Conservation (phyloP, 1,140 invertebrate genomes). For the Papilio helenus region DNA sequence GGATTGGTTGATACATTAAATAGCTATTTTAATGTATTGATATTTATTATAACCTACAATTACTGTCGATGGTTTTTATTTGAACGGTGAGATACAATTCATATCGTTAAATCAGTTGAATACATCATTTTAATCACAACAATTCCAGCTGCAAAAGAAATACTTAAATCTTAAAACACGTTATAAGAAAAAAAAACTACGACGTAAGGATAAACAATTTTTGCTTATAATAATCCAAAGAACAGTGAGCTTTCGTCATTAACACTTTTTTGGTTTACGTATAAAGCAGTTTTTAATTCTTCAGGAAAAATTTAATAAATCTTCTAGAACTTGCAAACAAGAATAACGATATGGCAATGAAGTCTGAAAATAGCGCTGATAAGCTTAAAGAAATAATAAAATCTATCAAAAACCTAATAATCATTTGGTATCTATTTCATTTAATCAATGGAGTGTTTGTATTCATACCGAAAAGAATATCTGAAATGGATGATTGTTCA, state of each 20-base stretch:
- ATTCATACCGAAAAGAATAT: conserved; percentile 44
- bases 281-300: not conserved
- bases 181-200: too few relatives aligned
- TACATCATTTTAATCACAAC: too few relatives aligned
- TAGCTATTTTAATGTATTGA: conserved; percentile 60
- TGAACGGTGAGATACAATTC: conserved; percentile 52
- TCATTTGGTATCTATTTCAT: conserved; percentile 46
- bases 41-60: conserved; percentile 56
- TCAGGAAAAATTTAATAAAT: conserved; percentile 12
- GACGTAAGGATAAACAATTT: too few relatives aligned
- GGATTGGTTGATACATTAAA: conserved; percentile 58
- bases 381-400: conserved; percentile 33
- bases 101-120: too few relatives aligned
- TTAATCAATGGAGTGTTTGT: conserved; percentile 47
- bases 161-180: too few relatives aligned
- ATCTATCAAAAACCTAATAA: conserved; percentile 43
- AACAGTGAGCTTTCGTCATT: too few relatives aligned
- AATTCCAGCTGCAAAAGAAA: too few relatives aligned
- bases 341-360: conserved; percentile 41
- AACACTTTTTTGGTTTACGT: too few relatives aligned
- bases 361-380: conserved; percentile 32
- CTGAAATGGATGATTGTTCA: conserved; percentile 35
- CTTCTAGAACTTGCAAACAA: conserved; percentile 23
- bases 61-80: conserved; percentile 63
- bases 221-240: too few relatives aligned